phyloP scores from a whole-genome alignment of 2,888 invertebrate genomes.

The Lypha dubia region DNA sequence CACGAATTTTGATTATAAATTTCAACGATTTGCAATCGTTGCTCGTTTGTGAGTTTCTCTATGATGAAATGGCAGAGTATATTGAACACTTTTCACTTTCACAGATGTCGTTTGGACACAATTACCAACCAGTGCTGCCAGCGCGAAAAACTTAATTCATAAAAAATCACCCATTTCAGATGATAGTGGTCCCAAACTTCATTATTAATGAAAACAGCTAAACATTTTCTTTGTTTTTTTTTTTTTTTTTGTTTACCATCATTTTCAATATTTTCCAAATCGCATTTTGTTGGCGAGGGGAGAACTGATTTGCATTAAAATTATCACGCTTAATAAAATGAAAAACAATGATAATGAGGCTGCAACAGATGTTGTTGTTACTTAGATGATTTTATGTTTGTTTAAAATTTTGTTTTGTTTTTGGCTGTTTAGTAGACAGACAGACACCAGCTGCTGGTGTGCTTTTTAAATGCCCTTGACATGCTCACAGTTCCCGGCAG shows the following conservation, averaged over 20 bases:
- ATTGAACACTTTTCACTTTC: too few relatives aligned
- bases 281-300: background rate
- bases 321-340: slow-evolving; percentile 1
- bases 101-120: too few relatives aligned
- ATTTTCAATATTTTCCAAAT: slow-evolving; percentile 2
- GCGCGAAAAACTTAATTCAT: too few relatives aligned
- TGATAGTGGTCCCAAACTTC: too few relatives aligned
- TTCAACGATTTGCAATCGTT: too few relatives aligned
- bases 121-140: too few relatives aligned
- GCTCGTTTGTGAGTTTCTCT: too few relatives aligned
- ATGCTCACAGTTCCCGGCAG: background rate
- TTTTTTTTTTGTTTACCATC: background rate
- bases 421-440: slow-evolving; percentile 25
- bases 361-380: slow-evolving; percentile 5
- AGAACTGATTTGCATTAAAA: background rate
- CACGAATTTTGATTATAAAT: too few relatives aligned
- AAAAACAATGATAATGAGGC: background rate
- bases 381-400: slow-evolving; percentile 11
- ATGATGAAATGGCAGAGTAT: too few relatives aligned
- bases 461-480: slow-evolving; percentile 31
- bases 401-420: background rate
- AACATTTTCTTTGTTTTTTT: background rate
- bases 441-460: slow-evolving; percentile 43
- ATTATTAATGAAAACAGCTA: too few relatives aligned
- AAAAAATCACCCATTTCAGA: too few relatives aligned